A percentile compares a stretch with the other conserved stretches of the same genome.
phyloP scores from a whole-genome alignment of 2,797 vertebrate genomes.

The Trachops cirrhosus region DNA sequence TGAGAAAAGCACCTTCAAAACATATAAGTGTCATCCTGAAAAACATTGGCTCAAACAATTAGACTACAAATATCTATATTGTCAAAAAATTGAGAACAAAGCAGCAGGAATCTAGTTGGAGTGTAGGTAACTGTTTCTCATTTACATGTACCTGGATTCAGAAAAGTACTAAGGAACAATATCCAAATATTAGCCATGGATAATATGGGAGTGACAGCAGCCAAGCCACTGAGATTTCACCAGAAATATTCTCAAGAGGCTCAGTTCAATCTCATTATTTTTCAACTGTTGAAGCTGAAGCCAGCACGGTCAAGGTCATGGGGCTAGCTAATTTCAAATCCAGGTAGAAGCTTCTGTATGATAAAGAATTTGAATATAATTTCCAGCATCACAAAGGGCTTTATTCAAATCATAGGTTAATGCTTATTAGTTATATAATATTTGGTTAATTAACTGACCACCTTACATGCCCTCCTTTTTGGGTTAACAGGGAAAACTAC shows the following conservation, averaged over 20 bases:
- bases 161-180: not conserved
- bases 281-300: not conserved
- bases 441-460: not conserved
- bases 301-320: not conserved
- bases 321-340: not conserved
- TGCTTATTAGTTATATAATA: not conserved
- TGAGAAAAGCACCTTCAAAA: not conserved
- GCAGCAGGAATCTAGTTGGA: not conserved
- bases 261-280: not conserved
- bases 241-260: not conserved
- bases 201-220: not conserved
- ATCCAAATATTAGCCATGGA: not conserved
- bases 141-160: not conserved
- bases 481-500: not conserved
- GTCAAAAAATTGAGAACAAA: not conserved
- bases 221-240: not conserved
- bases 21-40: not conserved
- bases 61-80: not conserved
- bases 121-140: not conserved
- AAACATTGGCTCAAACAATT: not conserved
- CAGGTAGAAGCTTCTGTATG: not conserved
- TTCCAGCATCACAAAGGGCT: not conserved
- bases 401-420: not conserved
- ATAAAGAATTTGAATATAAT: not conserved
- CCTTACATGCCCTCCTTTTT: not conserved